Evolutionary conservation across 2,797 vertebrate genomes (phyloP), one percentile per base, ranked within the genome.

Genomic region (Siniperca scherzeri): DNA sequence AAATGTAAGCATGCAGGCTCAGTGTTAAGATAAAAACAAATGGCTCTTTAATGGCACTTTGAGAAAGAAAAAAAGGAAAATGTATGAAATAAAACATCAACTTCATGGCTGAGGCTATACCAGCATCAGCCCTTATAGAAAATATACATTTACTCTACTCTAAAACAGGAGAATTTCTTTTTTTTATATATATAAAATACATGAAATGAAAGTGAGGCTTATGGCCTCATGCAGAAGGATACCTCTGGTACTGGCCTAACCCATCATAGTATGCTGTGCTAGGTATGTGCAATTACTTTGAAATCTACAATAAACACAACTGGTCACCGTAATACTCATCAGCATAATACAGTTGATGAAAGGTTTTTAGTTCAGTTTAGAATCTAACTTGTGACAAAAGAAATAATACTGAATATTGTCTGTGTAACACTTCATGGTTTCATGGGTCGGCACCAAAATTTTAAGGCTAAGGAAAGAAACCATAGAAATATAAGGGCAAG

Each of bases 1-100:
- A 85, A 94, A 94, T 94, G 94, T 94, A 97, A 97, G 96, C 97
- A 97, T 97, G 97, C 96, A 97, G 90, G 94, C 91, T 95, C 91
- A 88, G 90, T 91, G 95, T 97, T 97, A 97, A 96, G 89, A 91
- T 91, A 89, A 92, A 91, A 87, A 90, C 88, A 93, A 93, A 93
- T 87, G 91, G 91, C 88, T 95, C 92, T 93, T 92, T 91, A 93
- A 93, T 92, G 93, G 95, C 92, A 95, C 91, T 93, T 95, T 80
- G 83, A 94, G 87, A 89, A 75, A 89, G 87, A 90, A 88, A 90
- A 90, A 91, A 84, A 87, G 70, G 74, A 87, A 91, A 90, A 87
- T 77, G 56, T 80, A 89, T 86, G 83, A 91, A 93, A 93, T 78
- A 86, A 89, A 90, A 88, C 72, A 87, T 80, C 78, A 87, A 83